These are phyloP conservation scores for Saimiri boliviensis DNA, from an alignment of 2,113 vertebrate species.

Conservation along the genomic window DNA sequence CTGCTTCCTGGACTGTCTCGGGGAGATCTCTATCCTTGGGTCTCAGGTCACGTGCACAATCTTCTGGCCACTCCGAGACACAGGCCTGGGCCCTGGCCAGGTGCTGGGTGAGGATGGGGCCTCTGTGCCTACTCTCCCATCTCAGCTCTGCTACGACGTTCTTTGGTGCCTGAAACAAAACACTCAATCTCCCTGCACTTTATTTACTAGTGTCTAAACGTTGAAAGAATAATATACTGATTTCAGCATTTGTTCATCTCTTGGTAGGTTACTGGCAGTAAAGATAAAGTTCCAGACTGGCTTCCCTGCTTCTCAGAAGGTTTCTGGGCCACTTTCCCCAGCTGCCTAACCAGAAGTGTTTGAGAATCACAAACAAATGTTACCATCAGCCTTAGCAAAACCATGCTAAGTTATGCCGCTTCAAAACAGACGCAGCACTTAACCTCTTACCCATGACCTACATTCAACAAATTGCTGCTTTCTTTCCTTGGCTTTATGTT, in stretches of 20 bases:
- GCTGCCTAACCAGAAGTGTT: not conserved
- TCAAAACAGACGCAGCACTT: not conserved
- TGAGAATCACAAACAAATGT: not conserved
- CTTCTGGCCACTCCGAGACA: not conserved
- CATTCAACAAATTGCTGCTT: not conserved
- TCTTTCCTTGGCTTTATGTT: not conserved
- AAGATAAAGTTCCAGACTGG: not conserved
- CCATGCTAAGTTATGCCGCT: not conserved
- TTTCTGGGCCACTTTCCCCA: not conserved
- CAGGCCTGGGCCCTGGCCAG: too few relatives aligned
- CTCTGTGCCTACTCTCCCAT: fast-evolving
- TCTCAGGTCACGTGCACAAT: not conserved
- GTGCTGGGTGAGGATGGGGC: too few relatives aligned
- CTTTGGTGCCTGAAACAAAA: not conserved
- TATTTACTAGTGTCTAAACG: not conserved
- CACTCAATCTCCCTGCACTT: too few relatives aligned
- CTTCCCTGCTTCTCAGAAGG: not conserved
- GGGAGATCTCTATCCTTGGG: not conserved
- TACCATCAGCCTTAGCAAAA: not conserved
- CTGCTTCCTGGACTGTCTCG: not conserved
- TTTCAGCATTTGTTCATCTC: not conserved
- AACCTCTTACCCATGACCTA: not conserved
- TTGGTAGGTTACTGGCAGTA: not conserved
- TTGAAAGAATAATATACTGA: not conserved
- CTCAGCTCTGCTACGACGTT: not conserved